Evolutionary conservation across 2,113 vertebrate genomes (phyloP), one percentile per base, ranked within the genome.

Genomic region (Lepus timidus): DNA sequence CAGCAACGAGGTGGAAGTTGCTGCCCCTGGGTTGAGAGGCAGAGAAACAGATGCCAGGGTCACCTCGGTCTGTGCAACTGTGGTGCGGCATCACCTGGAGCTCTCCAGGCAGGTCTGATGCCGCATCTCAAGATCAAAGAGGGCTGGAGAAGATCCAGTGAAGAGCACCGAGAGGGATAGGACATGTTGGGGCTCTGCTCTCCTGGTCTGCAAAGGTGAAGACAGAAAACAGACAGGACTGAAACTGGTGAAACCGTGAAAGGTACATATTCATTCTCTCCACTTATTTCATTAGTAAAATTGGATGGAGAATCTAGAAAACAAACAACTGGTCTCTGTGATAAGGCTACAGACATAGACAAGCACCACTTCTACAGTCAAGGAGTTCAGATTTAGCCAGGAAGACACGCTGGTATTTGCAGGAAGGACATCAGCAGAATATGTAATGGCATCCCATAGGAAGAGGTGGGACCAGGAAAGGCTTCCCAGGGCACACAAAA

Each of bases 101-200:
- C 16, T 33, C n/a, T 27, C 33, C 6, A 9, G 65, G 73, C 7
- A 14, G 55, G 58, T 85, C 85, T 85, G 52, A 76, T 39, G 88
- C 16, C n/a, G 11, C n/a, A 51, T 33, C 73, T 82, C 55, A 70
- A 76, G 81, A 88, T 85, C 67, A 62, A 52, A 76, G 76, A 51
- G 62, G 20, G 23, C 71, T 95, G 84, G 61, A 90, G 55, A 81
- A 90, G 51, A 29, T 74, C 85, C 90, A 93, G 70, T 23, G 33
- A 92, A 87, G 36, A 52, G 31, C 14, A 67, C 9, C 19, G 31
- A 13, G 31, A 39, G 23, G 22, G 52, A 31, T 0, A n/a, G 61
- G 20, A 39, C 27, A 20, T 23, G 2, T 22, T 14, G 22, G 62
- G n/a, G 27, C 33, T 80, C 71, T 39, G 20, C 8, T 67, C 4